A percentile compares a stretch with the other conserved stretches of the same genome.
These are phyloP conservation scores for Penaeus vannamei DNA, from an alignment of 1,140 invertebrate genomes.

Conservation along the genomic window DNA sequence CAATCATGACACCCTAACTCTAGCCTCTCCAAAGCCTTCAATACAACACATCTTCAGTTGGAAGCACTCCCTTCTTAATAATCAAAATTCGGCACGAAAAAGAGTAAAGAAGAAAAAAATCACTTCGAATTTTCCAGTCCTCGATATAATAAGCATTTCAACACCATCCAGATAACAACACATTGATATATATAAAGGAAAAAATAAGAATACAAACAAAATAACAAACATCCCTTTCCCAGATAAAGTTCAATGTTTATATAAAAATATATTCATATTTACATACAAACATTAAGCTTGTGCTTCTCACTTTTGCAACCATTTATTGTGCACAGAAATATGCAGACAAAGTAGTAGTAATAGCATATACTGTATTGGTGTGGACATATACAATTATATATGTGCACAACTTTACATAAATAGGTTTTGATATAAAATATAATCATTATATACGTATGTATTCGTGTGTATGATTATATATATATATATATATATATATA, in stretches of 20 bases:
- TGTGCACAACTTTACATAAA: slow-evolving; percentile 6
- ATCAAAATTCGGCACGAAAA: not conserved
- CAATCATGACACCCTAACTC: slow-evolving; percentile 65
- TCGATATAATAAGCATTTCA: slow-evolving; percentile 2
- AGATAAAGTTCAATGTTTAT: not conserved
- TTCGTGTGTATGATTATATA: too few relatives aligned
- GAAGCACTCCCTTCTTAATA: slow-evolving; percentile 6
- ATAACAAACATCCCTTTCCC: slow-evolving; percentile 9
- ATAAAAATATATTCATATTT: not conserved
- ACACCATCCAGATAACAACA: not conserved
- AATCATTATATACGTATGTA: too few relatives aligned
- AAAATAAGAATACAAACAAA: not conserved
- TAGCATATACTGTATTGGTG: not conserved
- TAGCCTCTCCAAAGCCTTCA: slow-evolving; percentile 44
- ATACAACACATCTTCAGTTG: slow-evolving; percentile 50
- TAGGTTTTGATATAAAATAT: not conserved
- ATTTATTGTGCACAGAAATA: too few relatives aligned
- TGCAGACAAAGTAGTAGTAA: too few relatives aligned
- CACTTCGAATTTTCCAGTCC: not conserved
- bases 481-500: too few relatives aligned
- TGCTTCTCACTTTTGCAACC: too few relatives aligned
- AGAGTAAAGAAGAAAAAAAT: too few relatives aligned
- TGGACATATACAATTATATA: slow-evolving; percentile 26
- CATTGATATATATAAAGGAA: not conserved
- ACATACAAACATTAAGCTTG: too few relatives aligned